phyloP scores from a whole-genome alignment of 2,797 vertebrate genomes.

The Dromococcyx pavoninus region DNA sequence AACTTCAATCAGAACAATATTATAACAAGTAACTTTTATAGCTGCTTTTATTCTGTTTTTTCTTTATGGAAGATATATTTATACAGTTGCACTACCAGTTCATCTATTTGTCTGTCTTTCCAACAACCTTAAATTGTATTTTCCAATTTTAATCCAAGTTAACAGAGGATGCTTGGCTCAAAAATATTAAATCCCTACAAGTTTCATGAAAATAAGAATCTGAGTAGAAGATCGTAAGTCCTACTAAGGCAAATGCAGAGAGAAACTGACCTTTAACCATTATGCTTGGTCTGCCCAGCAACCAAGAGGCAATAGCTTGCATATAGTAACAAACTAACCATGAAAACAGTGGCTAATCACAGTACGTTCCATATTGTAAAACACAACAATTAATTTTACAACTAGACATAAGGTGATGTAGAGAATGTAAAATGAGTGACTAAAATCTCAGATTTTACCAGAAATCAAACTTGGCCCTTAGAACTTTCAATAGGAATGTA shows the following conservation, averaged over 20 bases:
- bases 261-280: not conserved
- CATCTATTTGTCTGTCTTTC: not conserved
- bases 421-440: not conserved
- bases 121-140: not conserved
- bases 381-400: not conserved
- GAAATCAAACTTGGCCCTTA: not conserved
- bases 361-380: not conserved
- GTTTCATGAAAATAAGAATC: not conserved
- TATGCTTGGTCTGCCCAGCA: not conserved
- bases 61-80: not conserved
- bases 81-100: not conserved
- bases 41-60: not conserved
- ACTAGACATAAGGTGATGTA: not conserved
- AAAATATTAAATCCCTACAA: not conserved
- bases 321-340: not conserved
- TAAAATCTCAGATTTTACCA: not conserved
- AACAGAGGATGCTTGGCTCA: not conserved
- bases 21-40: not conserved
- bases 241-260: not conserved
- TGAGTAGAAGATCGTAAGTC: not conserved
- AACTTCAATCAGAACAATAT: not conserved
- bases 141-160: not conserved
- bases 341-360: not conserved
- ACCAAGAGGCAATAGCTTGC: not conserved
- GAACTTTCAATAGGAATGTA: not conserved